Conservation (phyloP, 2,113 vertebrate genomes). For the Gallinago undulata region DNA sequence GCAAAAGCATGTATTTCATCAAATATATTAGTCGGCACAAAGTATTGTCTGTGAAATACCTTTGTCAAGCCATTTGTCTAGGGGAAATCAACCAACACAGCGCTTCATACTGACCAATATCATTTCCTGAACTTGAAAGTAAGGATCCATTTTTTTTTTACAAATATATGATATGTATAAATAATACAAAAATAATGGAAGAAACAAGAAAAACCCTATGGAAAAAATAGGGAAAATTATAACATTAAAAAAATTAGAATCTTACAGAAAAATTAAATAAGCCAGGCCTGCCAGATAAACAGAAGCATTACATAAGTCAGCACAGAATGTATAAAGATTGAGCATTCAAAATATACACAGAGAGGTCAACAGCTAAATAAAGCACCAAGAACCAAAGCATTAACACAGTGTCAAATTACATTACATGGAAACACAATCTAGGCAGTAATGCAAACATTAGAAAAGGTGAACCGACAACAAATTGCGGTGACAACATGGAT, state of each 20-base stretch:
- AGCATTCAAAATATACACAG: neutral
- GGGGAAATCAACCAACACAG: neutral
- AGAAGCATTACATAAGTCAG: neutral
- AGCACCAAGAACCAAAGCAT: neutral
- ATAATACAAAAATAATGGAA: neutral
- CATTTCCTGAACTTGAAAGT: neutral
- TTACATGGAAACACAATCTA: neutral
- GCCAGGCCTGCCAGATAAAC: neutral
- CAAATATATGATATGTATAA: neutral
- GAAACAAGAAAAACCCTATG: neutral
- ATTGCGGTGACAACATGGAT: neutral
- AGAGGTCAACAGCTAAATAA: neutral
- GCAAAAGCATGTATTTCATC: neutral
- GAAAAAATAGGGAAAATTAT: neutral
- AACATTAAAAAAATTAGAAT: neutral
- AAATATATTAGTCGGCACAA: neutral
- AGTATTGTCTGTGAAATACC: neutral
- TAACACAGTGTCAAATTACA: neutral
- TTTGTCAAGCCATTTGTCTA: neutral
- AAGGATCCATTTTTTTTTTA: neutral
- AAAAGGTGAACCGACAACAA: neutral
- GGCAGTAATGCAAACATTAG: neutral
- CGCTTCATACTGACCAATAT: neutral
- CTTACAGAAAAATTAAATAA: neutral
- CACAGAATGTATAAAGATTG: neutral